Percentiles rank a stretch among this genome's conserved stretches.
Evolutionary conservation across 2,797 vertebrate species (phyloP).

Genomic region (Poecile montanus): DNA sequence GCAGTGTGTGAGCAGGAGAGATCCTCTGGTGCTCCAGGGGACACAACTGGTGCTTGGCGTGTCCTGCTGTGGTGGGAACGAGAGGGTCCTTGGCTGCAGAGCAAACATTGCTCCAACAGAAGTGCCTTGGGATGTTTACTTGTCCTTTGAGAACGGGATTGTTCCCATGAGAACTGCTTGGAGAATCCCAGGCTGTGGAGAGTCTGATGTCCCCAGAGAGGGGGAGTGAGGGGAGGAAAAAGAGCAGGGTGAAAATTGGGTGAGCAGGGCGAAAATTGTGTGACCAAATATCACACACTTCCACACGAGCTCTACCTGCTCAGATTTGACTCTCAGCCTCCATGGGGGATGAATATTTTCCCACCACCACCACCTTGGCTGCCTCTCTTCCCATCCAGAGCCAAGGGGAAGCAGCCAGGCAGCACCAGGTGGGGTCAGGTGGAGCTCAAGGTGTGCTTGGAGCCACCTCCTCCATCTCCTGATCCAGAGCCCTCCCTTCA

Average conservation of each 20-base stretch:
- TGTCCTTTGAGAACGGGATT: background rate
- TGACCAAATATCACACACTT: background rate
- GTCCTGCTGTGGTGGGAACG: background rate
- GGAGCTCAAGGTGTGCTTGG: background rate
- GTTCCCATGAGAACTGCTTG: conserved; percentile 50
- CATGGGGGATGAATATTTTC: background rate
- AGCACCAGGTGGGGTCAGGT: background rate
- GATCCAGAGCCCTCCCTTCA: background rate
- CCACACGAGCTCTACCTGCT: background rate
- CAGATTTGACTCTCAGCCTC: background rate
- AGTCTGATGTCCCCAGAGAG: background rate
- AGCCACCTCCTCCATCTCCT: background rate
- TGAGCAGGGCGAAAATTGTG: background rate
- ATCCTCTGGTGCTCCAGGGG: fast-evolving
- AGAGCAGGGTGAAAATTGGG: background rate
- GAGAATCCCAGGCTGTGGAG: conserved; percentile 1
- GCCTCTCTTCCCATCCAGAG: background rate
- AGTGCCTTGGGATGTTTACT: conserved; percentile 44
- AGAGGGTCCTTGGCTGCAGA: background rate
- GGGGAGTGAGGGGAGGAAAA: background rate
- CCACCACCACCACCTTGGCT: background rate
- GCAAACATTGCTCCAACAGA: background rate
- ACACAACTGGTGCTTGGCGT: fast-evolving
- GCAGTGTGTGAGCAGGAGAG: background rate
- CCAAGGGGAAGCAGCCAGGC: background rate